phyloP scores from a whole-genome alignment of 30 jellyfish, hydroid and myxozoan genomes.

The Hydra vulgaris region DNA sequence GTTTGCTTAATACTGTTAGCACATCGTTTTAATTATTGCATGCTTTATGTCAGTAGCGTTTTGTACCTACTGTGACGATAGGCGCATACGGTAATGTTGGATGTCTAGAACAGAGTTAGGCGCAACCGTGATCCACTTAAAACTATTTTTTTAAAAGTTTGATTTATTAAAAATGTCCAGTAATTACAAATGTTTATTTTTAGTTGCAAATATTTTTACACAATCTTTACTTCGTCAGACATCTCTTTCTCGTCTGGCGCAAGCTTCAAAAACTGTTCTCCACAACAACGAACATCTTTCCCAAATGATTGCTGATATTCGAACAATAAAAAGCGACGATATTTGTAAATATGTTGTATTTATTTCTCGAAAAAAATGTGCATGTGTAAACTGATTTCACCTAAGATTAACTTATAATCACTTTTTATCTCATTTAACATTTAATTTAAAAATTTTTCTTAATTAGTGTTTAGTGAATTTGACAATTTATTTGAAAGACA shows the following conservation, averaged over 20 bases:
- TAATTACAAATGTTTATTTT: neutral
- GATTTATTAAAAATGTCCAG: too few species aligned
- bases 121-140: too few species aligned
- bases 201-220: constrained; percentile 91
- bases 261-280: constrained; percentile 92
- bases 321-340: constrained; percentile 35
- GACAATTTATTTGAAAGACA: constrained; percentile 65
- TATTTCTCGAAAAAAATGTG: constrained; percentile 62
- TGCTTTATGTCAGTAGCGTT: too few species aligned
- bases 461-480: constrained; percentile 70
- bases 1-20: too few species aligned
- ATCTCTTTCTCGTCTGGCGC: constrained; percentile 92
- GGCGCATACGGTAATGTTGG: too few species aligned
- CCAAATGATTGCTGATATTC: constrained; percentile 79
- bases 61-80: too few species aligned
- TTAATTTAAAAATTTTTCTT: neutral
- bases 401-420: neutral
- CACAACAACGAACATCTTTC: constrained; percentile 69
- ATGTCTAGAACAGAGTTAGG: too few species aligned
- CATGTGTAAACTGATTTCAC: too few species aligned
- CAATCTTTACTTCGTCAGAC: constrained; percentile 88
- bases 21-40: too few species aligned
- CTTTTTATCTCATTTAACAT: neutral
- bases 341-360: constrained; percentile 56
- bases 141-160: too few species aligned